Percentiles rank a stretch among this genome's conserved stretches.
Conservation (phyloP, 2,113 vertebrate genomes). For the Etheostoma cragini region DNA sequence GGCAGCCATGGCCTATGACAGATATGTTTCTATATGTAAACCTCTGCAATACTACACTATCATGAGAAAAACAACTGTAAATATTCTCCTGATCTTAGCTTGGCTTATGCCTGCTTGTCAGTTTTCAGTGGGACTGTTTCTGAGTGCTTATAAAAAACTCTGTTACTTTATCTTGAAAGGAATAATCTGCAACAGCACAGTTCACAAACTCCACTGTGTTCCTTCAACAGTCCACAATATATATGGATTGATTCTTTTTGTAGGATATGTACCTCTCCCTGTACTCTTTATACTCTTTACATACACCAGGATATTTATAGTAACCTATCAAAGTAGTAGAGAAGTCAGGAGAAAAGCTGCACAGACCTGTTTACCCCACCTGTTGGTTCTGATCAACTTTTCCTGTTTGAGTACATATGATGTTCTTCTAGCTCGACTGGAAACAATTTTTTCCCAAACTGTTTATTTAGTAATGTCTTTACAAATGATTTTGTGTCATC, state of each 20-base stretch:
- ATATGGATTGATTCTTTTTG: too few species aligned
- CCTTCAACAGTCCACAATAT: too few species aligned
- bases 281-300: too few species aligned
- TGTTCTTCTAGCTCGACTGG: too few species aligned
- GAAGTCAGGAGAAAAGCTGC: too few species aligned
- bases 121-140: background rate
- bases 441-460: too few species aligned
- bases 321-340: too few species aligned
- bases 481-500: background rate
- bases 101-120: constrained; percentile 21
- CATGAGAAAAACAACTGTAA: constrained; percentile 10
- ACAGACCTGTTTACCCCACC: too few species aligned
- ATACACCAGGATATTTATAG: too few species aligned
- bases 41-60: constrained; percentile 15
- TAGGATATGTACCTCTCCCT: background rate
- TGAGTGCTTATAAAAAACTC: background rate
- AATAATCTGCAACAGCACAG: constrained; percentile 38
- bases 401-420: too few species aligned
- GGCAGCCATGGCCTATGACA: constrained; percentile 49
- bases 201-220: constrained; percentile 18
- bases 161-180: constrained; percentile 23
- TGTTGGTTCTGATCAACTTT: too few species aligned
- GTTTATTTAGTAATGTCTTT: constrained; percentile 37
- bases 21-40: constrained; percentile 42
- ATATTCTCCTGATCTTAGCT: background rate